Conservation (phyloP, 2,797 vertebrate species). For the Acipenser oxyrinchus region DNA sequence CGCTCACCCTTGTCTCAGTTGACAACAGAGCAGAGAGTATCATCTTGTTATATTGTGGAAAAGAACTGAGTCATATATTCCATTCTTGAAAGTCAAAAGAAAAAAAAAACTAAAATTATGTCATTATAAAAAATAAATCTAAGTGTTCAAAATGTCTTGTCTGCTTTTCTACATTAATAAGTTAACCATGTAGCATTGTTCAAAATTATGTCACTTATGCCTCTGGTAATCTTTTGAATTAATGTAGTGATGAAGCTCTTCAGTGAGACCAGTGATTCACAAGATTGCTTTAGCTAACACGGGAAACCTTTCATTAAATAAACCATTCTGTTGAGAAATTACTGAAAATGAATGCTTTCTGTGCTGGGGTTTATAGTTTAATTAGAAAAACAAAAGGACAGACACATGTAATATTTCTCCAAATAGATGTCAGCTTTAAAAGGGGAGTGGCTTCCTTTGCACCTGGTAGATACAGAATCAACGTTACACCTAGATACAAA, state of each 20-base stretch:
- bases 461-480: too few relatives aligned
- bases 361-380: slow-evolving; percentile 74
- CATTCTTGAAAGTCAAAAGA: slow-evolving; percentile 50
- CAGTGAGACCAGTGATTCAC: slow-evolving; percentile 77
- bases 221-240: slow-evolving; percentile 88
- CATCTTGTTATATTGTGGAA: slow-evolving; percentile 31
- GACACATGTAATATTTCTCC: slow-evolving; percentile 22
- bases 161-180: slow-evolving; percentile 69
- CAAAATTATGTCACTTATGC: slow-evolving; percentile 82
- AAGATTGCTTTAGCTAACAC: slow-evolving; percentile 79
- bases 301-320: slow-evolving; percentile 75
- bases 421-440: neutral
- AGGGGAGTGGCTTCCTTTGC: too few relatives aligned
- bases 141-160: slow-evolving; percentile 52
- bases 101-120: slow-evolving; percentile 64
- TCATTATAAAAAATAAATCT: slow-evolving; percentile 70
- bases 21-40: slow-evolving; percentile 1
- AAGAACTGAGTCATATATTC: slow-evolving; percentile 45
- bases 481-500: too few relatives aligned
- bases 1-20: neutral
- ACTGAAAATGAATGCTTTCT: slow-evolving; percentile 81
- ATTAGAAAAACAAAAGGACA: slow-evolving; percentile 36
- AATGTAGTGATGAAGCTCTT: slow-evolving; percentile 83
- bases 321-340: slow-evolving; percentile 74
- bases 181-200: slow-evolving; percentile 82